A percentile compares a stretch with the other conserved stretches of the same genome.
Conservation (phyloP, 2,888 invertebrate genomes). For the Antheraea yamamai region DNA sequence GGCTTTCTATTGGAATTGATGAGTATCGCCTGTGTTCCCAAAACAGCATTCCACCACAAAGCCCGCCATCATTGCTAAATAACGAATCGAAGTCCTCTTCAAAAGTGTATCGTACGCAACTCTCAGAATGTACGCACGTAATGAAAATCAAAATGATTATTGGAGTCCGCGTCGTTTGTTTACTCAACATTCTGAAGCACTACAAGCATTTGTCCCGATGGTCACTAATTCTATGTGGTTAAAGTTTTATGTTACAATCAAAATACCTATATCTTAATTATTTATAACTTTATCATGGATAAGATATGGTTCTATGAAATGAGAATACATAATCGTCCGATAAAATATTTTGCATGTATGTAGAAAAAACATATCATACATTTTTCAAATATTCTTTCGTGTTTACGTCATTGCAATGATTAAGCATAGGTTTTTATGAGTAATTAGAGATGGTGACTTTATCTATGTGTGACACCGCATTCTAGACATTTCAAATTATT, state of each 20-base stretch:
- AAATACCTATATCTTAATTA: constrained; percentile 26
- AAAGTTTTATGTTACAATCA: constrained; percentile 22
- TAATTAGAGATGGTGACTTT: constrained; percentile 3
- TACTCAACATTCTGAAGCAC: constrained; percentile 21
- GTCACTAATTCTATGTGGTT: constrained; percentile 19
- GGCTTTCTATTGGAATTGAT: constrained; percentile 32
- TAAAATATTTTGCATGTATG: constrained; percentile 22
- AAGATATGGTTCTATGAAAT: constrained; percentile 26
- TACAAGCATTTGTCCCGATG: constrained; percentile 31
- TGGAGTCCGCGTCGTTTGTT: constrained; percentile 4
- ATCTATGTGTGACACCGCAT: background rate
- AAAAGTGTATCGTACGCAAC: constrained; percentile 51
- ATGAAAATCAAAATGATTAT: constrained; percentile 33
- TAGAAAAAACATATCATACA: constrained; percentile 18
- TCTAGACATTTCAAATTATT: background rate
- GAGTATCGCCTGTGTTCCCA: constrained; percentile 33
- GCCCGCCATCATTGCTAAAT: constrained; percentile 38
- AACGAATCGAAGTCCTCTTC: constrained; percentile 41
- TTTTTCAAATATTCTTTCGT: constrained; percentile 7
- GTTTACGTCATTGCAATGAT: constrained; percentile 18
- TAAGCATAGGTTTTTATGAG: constrained; percentile 1
- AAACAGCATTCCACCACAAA: constrained; percentile 29
- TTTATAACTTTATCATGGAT: constrained; percentile 28
- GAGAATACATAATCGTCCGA: constrained; percentile 22
- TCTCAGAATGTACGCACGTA: constrained; percentile 39